Evolutionary conservation across 1,140 invertebrate genomes (phyloP), one percentile per base, ranked within the genome.

Genomic region (Pinna nobilis): DNA sequence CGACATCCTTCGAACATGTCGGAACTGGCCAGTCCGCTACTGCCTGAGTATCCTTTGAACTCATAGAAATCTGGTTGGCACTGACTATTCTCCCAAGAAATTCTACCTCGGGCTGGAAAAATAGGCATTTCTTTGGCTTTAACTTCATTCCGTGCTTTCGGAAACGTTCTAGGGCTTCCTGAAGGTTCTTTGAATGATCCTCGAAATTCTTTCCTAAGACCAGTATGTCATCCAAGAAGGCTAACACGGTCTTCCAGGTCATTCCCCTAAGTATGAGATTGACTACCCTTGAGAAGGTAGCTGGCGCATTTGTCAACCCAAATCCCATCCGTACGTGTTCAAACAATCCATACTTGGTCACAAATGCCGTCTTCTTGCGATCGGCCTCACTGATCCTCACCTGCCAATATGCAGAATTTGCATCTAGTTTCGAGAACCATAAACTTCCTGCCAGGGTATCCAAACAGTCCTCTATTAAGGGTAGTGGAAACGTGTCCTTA

Each of bases 381-480:
- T 84, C 84, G 1, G 79, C 67, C 18, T 72, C 25, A 13, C 84
- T 57, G 3, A 91, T 65, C 35, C 15, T 55, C 0, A 91, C 74
- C 64, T 90, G 89, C 84, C 85, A 83, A 51, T 76, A 84, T 3
- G 74, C 83, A 35, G 18, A 30, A 32, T 39, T 63, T 6, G 59
- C 65, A 49, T 74, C 65, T 18, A 69, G 49, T 37, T 64, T 64
- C 11, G 65, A 69, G 37, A 74, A 74, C 65, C 59, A 69, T 25
- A 28, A 33, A 55, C 69, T 76, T 6, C 51, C 67, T 2, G 68
- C n/a, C 9, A 76, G 61, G 28, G 51, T 50, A 30, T 70, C 74
- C 7, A 70, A 23, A 39, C 39, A 76, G 13, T 64, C 60, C 28
- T 75, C 73, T 1, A 70, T 60, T 9, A 65, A 15, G 5, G 73